Conservation (phyloP, 2,113 vertebrate species). For the Nerophis ophidion region DNA sequence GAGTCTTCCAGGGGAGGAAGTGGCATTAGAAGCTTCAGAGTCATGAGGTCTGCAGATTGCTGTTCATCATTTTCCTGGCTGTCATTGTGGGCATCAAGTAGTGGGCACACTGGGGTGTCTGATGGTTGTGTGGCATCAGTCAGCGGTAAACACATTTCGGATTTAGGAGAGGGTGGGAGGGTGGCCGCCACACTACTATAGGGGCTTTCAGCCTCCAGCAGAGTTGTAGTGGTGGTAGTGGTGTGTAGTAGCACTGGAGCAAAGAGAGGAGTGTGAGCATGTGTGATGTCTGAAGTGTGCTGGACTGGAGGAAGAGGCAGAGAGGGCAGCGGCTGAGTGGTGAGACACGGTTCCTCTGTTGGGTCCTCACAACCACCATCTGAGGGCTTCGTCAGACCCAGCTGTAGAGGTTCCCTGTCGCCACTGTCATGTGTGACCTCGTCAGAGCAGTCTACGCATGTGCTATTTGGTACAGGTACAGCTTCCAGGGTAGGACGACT, state of each 20-base stretch:
- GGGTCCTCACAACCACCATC: slow-evolving; percentile 36
- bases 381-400: slow-evolving; percentile 30
- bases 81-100: slow-evolving; percentile 18
- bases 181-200: slow-evolving; percentile 48
- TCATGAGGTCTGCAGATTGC: slow-evolving; percentile 33
- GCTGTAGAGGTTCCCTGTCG: slow-evolving; percentile 25
- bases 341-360: slow-evolving; percentile 60
- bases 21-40: slow-evolving; percentile 33
- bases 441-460: slow-evolving; percentile 43
- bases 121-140: slow-evolving; percentile 37
- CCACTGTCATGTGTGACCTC: slow-evolving; percentile 22
- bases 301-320: slow-evolving; percentile 51
- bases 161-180: slow-evolving; percentile 28
- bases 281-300: slow-evolving; percentile 17
- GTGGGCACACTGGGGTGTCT: slow-evolving; percentile 3
- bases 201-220: slow-evolving; percentile 30
- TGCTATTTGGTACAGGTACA: slow-evolving; percentile 50
- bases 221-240: slow-evolving; percentile 30
- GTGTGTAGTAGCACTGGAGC: slow-evolving; percentile 45
- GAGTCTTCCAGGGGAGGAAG: slow-evolving; percentile 64
- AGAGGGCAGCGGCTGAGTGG: slow-evolving; percentile 68
- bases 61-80: slow-evolving; percentile 7
- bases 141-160: slow-evolving; percentile 51
- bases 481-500: slow-evolving; percentile 74
- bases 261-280: slow-evolving; percentile 31